Evolutionary conservation across 2,888 invertebrate genomes (phyloP).

Genomic region (Orchesellides sinensis): DNA sequence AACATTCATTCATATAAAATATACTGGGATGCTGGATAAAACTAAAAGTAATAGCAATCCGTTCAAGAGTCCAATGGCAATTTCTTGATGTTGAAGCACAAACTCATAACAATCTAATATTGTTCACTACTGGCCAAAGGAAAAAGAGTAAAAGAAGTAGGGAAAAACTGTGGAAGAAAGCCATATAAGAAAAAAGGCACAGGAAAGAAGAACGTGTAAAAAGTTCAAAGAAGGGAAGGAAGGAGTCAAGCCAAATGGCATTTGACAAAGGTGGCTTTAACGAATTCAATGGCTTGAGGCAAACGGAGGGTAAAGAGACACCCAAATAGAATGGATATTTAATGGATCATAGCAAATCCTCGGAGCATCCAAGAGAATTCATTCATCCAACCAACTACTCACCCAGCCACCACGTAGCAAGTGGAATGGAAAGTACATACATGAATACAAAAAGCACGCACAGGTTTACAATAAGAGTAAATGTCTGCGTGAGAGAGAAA

Average conservation of each 20-base stretch:
- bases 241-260: constrained; percentile 49
- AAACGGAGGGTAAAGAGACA: constrained; percentile 64
- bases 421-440: not conserved
- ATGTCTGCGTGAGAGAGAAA: not conserved
- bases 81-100: constrained; percentile 24
- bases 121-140: not conserved
- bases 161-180: not conserved
- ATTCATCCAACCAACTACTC: constrained; percentile 28
- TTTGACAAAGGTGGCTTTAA: constrained; percentile 72
- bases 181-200: not conserved
- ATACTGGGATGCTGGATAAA: no score
- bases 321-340: constrained; percentile 73
- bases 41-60: constrained; percentile 33
- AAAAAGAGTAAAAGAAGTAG: not conserved
- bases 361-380: constrained; percentile 46
- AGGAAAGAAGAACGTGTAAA: constrained; percentile 33
- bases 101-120: constrained; percentile 39
- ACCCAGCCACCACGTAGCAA: constrained; percentile 3
- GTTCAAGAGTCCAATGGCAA: constrained; percentile 23
- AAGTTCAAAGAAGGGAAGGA: constrained; percentile 38
- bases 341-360: constrained; percentile 72
- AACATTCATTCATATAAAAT: no score
- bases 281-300: constrained; percentile 69
- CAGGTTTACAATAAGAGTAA: constrained; percentile 16
- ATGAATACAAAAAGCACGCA: constrained; percentile 3